These are phyloP conservation scores for Aegotheles bennettii DNA, from an alignment of 2,113 vertebrate species.

Conservation along the genomic window DNA sequence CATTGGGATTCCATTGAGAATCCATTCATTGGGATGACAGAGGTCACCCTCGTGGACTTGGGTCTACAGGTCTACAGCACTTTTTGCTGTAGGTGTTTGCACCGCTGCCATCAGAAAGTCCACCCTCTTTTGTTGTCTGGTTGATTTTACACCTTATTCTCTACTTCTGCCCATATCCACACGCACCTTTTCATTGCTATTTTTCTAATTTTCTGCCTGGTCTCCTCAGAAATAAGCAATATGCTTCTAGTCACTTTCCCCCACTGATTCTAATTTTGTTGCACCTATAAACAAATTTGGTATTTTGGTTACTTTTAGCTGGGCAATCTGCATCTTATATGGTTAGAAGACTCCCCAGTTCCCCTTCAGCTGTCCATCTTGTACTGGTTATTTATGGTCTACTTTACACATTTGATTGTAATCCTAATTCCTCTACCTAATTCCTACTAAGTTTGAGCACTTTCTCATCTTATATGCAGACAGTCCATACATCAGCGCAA, in stretches of 20 bases:
- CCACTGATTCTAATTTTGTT: background rate
- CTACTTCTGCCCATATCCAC: background rate
- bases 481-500: background rate
- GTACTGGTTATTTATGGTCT: background rate
- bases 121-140: background rate
- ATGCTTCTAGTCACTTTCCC: background rate
- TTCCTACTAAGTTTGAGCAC: background rate
- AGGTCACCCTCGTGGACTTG: background rate
- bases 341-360: background rate
- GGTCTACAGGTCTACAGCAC: background rate
- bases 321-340: background rate
- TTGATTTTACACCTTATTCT: background rate
- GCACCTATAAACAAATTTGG: background rate
- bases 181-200: background rate
- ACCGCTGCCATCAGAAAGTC: background rate
- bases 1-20: background rate
- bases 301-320: background rate
- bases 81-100: background rate
- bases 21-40: background rate
- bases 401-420: background rate
- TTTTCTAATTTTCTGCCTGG: accelerated
- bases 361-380: background rate
- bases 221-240: background rate
- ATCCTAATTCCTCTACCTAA: background rate
- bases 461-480: background rate